These are phyloP conservation scores for Albula goreensis DNA, from an alignment of 2,113 vertebrate genomes.

Conservation along the genomic window DNA sequence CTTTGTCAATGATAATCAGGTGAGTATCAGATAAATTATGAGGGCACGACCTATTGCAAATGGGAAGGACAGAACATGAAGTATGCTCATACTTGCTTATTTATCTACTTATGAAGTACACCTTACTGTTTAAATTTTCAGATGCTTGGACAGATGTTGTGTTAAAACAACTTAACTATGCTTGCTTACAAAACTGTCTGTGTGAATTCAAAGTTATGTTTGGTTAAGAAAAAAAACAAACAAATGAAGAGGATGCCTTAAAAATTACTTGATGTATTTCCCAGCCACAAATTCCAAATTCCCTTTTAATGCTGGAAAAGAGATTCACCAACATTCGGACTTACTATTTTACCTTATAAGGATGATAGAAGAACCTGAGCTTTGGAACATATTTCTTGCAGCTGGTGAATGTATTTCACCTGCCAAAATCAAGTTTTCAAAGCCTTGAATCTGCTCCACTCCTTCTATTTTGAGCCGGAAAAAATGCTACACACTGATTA, in stretches of 20 bases:
- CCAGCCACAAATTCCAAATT: slow-evolving; percentile 24
- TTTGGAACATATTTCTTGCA: slow-evolving; percentile 66
- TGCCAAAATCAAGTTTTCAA: slow-evolving; percentile 59
- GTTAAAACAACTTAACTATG: neutral
- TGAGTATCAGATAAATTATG: neutral
- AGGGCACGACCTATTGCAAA: neutral
- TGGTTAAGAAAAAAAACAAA: neutral
- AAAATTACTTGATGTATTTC: slow-evolving; percentile 16
- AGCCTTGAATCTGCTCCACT: slow-evolving; percentile 68
- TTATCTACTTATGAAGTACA: neutral
- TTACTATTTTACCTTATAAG: slow-evolving; percentile 66
- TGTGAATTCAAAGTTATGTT: slow-evolving; percentile 12
- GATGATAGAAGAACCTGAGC: slow-evolving; percentile 50
- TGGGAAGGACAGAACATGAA: slow-evolving; percentile 45
- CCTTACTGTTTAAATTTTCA: neutral
- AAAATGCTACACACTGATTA: slow-evolving; percentile 53
- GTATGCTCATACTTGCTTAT: slow-evolving; percentile 47
- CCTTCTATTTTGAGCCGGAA: slow-evolving; percentile 72
- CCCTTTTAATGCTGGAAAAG: slow-evolving; percentile 12
- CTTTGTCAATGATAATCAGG: neutral
- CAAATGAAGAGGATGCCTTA: slow-evolving; percentile 6
- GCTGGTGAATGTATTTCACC: slow-evolving; percentile 52
- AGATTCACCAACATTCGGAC: neutral
- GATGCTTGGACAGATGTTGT: neutral
- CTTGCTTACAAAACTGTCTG: neutral